phyloP scores from a whole-genome alignment of 1,140 invertebrate species.

The Asbolus verrucosus region DNA sequence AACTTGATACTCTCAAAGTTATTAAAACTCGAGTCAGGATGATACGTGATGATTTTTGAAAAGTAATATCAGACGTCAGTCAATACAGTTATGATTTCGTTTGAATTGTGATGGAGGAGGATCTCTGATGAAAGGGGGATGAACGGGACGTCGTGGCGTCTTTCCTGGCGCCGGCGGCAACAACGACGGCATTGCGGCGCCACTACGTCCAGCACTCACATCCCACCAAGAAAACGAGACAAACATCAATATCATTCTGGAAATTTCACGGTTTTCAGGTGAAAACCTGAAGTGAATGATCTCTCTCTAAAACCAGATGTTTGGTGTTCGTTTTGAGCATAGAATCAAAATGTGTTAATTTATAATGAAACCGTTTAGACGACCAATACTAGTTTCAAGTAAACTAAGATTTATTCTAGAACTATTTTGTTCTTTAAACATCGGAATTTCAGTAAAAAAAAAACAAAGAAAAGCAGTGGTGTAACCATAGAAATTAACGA shows the following conservation, averaged over 20 bases:
- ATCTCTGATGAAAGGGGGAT: conserved; percentile 25
- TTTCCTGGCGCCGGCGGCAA: conserved; percentile 25
- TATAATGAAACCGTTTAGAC: too few species aligned
- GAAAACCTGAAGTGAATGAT: too few species aligned
- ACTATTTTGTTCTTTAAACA: too few species aligned
- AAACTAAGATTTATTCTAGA: too few species aligned
- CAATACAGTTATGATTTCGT: conserved; percentile 17
- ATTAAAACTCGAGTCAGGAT: conserved; percentile 17
- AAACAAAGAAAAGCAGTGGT: too few species aligned
- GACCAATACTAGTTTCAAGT: too few species aligned
- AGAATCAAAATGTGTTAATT: too few species aligned
- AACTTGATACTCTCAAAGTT: conserved; percentile 2
- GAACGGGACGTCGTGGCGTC: conserved; percentile 39
- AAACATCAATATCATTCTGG: conserved; percentile 28
- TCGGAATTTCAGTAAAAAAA: too few species aligned
- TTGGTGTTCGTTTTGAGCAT: too few species aligned
- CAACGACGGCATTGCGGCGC: conserved; percentile 35
- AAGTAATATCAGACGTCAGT: background rate
- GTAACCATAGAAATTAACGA: too few species aligned
- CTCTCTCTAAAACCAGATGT: too few species aligned
- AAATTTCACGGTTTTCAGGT: conserved; percentile 10
- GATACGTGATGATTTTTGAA: conserved; percentile 24
- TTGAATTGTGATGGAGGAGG: background rate
- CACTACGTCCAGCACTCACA: conserved; percentile 22
- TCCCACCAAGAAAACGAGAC: background rate